Evolutionary conservation across 2,888 invertebrate genomes (phyloP).

Genomic region (Lepidocyrtinus sp.): DNA sequence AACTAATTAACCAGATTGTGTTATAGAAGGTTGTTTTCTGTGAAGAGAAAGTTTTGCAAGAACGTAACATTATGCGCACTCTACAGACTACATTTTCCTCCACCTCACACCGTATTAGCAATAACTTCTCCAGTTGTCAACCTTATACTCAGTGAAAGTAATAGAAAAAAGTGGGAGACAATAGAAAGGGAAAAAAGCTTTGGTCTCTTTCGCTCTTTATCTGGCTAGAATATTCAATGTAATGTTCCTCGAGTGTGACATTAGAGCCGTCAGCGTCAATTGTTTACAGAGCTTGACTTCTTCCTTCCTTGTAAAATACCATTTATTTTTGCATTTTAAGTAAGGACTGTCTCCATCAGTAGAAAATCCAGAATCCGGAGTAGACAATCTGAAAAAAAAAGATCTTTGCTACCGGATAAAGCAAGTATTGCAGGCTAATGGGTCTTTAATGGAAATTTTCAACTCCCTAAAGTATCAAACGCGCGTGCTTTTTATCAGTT

Average conservation of each 20-base stretch:
- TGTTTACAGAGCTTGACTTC: slow-evolving; percentile 21
- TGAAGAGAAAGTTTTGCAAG: background rate
- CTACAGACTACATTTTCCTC: background rate
- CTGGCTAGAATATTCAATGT: slow-evolving; percentile 2
- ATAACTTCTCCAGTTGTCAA: background rate
- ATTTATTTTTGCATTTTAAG: slow-evolving; percentile 16
- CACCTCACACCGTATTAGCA: background rate
- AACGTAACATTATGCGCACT: background rate
- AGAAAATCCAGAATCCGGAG: too few relatives aligned
- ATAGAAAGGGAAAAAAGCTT: background rate
- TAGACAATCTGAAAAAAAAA: slow-evolving; percentile 12
- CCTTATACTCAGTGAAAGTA: background rate
- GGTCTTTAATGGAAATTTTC: slow-evolving; percentile 31
- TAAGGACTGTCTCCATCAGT: slow-evolving; percentile 25
- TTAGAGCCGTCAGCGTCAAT: slow-evolving; percentile 44
- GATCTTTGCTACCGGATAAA: slow-evolving; percentile 23
- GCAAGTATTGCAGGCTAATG: slow-evolving; percentile 35
- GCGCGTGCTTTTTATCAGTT: too few relatives aligned
- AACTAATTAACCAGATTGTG: slow-evolving; percentile 7
- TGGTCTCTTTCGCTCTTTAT: background rate
- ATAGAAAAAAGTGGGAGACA: too few relatives aligned
- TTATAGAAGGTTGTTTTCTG: too few relatives aligned
- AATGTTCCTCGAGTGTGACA: slow-evolving; percentile 54
- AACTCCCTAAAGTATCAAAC: background rate
- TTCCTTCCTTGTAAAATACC: background rate